phyloP scores from a whole-genome alignment of 2,113 vertebrate genomes.

The Peromyscus maniculatus region DNA sequence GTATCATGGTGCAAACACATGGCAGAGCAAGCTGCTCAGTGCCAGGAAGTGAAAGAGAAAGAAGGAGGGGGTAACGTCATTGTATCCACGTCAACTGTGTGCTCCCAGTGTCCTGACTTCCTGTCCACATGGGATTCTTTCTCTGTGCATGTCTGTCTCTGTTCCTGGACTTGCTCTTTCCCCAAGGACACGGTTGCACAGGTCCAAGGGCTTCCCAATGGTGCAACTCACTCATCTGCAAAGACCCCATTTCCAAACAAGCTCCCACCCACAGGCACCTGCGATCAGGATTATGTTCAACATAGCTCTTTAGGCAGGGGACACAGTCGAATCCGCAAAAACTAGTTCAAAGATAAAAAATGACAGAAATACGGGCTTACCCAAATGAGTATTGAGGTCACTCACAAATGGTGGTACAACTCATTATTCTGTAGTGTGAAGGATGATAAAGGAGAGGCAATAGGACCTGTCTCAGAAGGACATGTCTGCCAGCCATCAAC shows the following conservation, averaged over 20 bases:
- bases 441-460: neutral
- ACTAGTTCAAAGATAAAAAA: conserved; percentile 35
- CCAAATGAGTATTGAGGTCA: neutral
- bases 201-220: neutral
- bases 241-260: conserved; percentile 48
- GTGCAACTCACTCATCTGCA: neutral
- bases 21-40: neutral
- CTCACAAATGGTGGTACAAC: neutral
- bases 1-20: neutral
- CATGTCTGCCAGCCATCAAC: neutral
- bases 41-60: neutral
- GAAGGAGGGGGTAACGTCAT: neutral
- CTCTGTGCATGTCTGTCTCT: neutral
- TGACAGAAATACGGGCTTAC: neutral
- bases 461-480: neutral
- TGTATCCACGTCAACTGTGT: neutral
- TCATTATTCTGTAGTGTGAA: neutral
- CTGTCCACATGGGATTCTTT: neutral
- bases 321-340: neutral
- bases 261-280: neutral
- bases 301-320: neutral
- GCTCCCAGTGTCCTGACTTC: no score
- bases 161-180: neutral
- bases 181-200: neutral
- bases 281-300: neutral